Percentiles rank a stretch among this genome's conserved stretches.
Evolutionary conservation across 1,140 invertebrate genomes (phyloP).

Genomic region (Lineus longissimus): DNA sequence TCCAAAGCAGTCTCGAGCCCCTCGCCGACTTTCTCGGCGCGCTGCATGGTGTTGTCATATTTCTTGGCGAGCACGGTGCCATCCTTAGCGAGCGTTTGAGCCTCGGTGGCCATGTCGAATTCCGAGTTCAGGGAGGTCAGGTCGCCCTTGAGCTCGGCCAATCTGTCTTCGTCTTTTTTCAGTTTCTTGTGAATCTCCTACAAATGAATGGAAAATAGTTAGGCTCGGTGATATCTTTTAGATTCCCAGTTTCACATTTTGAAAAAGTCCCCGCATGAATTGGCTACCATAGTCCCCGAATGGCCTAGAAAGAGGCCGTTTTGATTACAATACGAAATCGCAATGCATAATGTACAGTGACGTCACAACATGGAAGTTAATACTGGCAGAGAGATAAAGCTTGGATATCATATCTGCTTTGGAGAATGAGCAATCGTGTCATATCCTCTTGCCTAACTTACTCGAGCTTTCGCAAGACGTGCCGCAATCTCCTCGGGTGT

Average conservation of each 20-base stretch:
- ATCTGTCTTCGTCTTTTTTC: conserved; percentile 58
- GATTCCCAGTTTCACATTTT: too few relatives aligned
- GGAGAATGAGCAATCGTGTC: too few relatives aligned
- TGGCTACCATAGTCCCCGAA: too few relatives aligned
- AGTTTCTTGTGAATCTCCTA: conserved; percentile 60
- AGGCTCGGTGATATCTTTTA: too few relatives aligned
- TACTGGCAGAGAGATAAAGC: too few relatives aligned
- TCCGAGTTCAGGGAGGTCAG: conserved; percentile 67
- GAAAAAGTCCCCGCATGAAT: too few relatives aligned
- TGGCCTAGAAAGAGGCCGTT: too few relatives aligned
- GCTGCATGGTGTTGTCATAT: conserved; percentile 68
- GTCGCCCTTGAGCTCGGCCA: conserved; percentile 66
- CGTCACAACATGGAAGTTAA: too few relatives aligned
- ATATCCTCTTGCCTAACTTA: conserved; percentile 17
- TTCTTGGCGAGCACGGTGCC: conserved; percentile 50
- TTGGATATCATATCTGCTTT: too few relatives aligned
- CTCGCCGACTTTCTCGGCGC: conserved; percentile 62
- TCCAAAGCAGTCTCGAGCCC: conserved; percentile 76
- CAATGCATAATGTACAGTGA: too few relatives aligned
- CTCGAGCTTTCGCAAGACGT: conserved; percentile 59
- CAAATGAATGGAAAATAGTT: conserved; percentile 15
- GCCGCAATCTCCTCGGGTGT: conserved; percentile 78
- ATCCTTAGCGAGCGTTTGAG: conserved; percentile 44
- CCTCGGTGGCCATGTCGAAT: conserved; percentile 41
- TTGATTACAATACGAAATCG: too few relatives aligned